Evolutionary conservation across 2,797 vertebrate species (phyloP).

Genomic region (Chiloscyllium punctatum): DNA sequence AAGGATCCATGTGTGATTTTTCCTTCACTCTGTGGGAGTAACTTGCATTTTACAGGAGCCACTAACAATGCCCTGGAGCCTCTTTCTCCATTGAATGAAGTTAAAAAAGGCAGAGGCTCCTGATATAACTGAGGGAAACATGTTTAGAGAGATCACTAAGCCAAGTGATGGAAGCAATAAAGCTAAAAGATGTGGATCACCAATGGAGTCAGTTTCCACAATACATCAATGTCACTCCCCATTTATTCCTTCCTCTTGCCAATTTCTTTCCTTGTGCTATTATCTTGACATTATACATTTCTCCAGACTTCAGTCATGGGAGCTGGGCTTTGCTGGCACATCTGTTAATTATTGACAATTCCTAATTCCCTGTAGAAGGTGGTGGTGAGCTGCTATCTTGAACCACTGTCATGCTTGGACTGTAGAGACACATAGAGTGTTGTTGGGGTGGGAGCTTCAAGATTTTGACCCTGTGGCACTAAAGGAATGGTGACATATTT

Average conservation of each 20-base stretch:
- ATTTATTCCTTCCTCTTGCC: not conserved
- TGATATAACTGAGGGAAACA: not conserved
- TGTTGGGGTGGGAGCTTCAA: no score
- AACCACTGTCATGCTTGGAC: no score
- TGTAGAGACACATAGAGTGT: no score
- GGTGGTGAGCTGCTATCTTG: no score
- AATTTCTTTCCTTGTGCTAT: no score
- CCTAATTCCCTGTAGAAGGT: no score
- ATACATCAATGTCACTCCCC: not conserved
- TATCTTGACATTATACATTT: no score
- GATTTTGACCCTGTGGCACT: no score
- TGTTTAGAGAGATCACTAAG: not conserved
- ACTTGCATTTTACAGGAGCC: not conserved
- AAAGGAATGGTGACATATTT: no score
- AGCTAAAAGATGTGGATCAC: not conserved
- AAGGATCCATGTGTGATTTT: not conserved
- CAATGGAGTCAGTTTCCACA: not conserved
- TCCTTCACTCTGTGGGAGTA: not conserved
- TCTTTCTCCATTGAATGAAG: not conserved
- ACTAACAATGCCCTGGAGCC: not conserved
- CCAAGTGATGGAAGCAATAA: not conserved
- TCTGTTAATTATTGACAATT: no score
- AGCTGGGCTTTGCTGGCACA: no score
- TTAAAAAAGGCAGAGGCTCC: not conserved
- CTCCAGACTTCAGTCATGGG: no score